Evolutionary conservation across 2,888 invertebrate species (phyloP), one percentile per base, ranked within the genome.

Genomic region (Cancer borealis): DNA sequence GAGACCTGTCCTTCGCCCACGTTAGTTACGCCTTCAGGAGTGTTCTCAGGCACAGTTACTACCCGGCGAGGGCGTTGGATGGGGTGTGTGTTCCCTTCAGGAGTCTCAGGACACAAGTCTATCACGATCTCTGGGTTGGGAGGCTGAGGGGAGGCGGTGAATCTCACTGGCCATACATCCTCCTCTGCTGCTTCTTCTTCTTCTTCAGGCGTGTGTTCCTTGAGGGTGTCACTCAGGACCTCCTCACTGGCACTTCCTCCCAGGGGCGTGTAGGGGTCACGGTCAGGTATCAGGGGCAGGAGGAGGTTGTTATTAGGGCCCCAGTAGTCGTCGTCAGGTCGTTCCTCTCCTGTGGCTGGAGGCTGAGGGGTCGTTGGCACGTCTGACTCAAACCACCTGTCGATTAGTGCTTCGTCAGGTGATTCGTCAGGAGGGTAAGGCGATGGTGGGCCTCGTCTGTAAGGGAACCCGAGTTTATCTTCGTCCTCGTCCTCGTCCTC

Each of bases 301-400:
- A 47, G 17, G 21, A 46, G 46, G 39, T 46, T 21, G 26, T 45
- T 73, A 47, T n/a, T 93, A 2, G 54, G 26, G 12, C 60, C 54
- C 92, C 92, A 93, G 73, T 89, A 66, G 17, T 30, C 66, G 4
- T 91, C 91, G n/a, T 66, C 91, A 45, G 39, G 17, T 4, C 46
- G 45, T 26, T 90, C 47, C 47, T 88, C 88, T 46, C 5, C 88
- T 12, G n/a, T 21, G n/a, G 45, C 45, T 21, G 88, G 21, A 21
- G 88, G 45, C 21, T 46, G 46, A 1, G 88, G 60, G 39, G 91
- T 91, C 45, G 4, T 4, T 14, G 66, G 39, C 17, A 66, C 73
- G 17, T 91, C 94, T 8, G 60, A 45, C 21, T 92, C 94, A 91
- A 94, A 94, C 94, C 94, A 94, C 46, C 94, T 92, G 39, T 94